Percentiles rank a stretch among this genome's conserved stretches.
Conservation (phyloP, 2,888 invertebrate species). For the Drosophila affinis region DNA sequence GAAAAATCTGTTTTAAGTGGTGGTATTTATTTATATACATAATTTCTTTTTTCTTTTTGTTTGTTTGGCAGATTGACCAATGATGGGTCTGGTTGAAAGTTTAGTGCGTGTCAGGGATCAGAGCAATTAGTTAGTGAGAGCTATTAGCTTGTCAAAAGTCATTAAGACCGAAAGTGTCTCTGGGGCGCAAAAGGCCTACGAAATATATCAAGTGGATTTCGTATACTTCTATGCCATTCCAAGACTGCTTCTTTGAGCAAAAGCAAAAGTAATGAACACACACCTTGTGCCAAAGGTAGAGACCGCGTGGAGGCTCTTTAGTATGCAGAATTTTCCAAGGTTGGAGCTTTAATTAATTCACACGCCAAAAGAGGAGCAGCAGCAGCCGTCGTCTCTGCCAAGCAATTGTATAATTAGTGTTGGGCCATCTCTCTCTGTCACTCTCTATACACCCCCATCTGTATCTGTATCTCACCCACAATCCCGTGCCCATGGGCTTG, state of each 20-base stretch:
- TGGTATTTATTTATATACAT: slow-evolving; percentile 27
- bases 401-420: slow-evolving; percentile 55
- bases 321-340: slow-evolving; percentile 71
- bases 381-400: slow-evolving; percentile 28
- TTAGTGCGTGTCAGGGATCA: slow-evolving; percentile 58
- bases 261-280: slow-evolving; percentile 57
- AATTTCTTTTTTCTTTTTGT: slow-evolving; percentile 14
- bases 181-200: slow-evolving; percentile 40
- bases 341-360: slow-evolving; percentile 69
- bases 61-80: slow-evolving; percentile 5
- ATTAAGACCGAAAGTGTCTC: slow-evolving; percentile 24
- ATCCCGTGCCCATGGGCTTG: not conserved
- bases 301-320: slow-evolving; percentile 49
- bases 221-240: not conserved
- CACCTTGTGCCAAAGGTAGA: slow-evolving; percentile 48
- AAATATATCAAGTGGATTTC: slow-evolving; percentile 27
- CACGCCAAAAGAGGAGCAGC: slow-evolving; percentile 49
- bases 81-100: slow-evolving; percentile 27
- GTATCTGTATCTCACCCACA: slow-evolving; percentile 38
- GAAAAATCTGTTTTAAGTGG: slow-evolving; percentile 21
- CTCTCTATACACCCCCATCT: slow-evolving; percentile 21
- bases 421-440: slow-evolving; percentile 7
- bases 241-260: not conserved
- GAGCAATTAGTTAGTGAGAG: slow-evolving; percentile 66
- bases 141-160: slow-evolving; percentile 47